Conservation (phyloP, 2,888 invertebrate genomes). For the Harpalus rubripes region DNA sequence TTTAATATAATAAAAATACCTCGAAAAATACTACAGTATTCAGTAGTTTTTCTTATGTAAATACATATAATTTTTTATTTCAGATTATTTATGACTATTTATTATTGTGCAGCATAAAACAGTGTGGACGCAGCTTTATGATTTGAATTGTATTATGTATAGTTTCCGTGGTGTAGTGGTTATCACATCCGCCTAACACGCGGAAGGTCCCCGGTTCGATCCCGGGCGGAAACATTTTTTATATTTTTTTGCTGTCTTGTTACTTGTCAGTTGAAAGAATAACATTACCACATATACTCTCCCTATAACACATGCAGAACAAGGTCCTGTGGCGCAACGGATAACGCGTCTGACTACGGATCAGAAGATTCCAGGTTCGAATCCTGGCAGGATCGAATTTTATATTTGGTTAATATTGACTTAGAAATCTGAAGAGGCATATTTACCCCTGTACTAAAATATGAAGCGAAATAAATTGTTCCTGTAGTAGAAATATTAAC, state of each 20-base stretch:
- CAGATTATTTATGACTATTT: neutral
- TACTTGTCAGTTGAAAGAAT: too few relatives aligned
- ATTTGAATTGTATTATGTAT: neutral
- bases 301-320: neutral
- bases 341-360: conserved; percentile 81
- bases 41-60: too few relatives aligned
- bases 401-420: neutral
- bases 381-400: conserved; percentile 78
- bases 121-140: neutral
- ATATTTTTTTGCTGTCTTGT: too few relatives aligned
- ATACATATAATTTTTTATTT: too few relatives aligned
- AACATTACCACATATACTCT: neutral
- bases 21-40: too few relatives aligned
- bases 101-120: neutral
- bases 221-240: conserved; percentile 88
- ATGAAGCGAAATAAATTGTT: too few relatives aligned
- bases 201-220: conserved; percentile 95
- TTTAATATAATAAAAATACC: too few relatives aligned
- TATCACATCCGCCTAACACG: conserved; percentile 96
- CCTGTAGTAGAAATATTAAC: too few relatives aligned
- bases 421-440: too few relatives aligned
- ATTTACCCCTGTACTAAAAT: too few relatives aligned
- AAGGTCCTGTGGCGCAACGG: conserved; percentile 80
- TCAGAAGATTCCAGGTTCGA: conserved; percentile 81
- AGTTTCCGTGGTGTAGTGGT: conserved; percentile 65